Percentiles rank a stretch among this genome's conserved stretches.
Conservation (phyloP, 2,113 vertebrate species). For the Ceuthmochares aereus region DNA sequence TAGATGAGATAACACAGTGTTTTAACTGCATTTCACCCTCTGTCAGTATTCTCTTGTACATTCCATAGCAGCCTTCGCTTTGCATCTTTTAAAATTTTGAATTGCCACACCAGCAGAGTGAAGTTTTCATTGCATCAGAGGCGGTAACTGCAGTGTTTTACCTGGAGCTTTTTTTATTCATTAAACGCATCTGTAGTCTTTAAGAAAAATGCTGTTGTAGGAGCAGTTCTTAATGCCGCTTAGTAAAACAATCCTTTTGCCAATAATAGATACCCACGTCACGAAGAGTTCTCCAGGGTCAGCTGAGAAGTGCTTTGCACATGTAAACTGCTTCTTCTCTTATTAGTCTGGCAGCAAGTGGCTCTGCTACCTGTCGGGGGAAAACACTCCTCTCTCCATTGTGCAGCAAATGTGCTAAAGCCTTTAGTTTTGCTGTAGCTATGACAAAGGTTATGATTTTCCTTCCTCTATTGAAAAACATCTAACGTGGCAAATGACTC, state of each 20-base stretch:
- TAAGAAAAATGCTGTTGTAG: background rate
- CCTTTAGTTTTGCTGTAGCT: background rate
- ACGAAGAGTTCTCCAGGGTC: background rate
- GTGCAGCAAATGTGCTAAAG: background rate
- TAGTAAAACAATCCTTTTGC: background rate
- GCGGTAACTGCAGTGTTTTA: background rate
- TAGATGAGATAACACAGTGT: background rate
- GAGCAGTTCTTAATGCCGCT: background rate
- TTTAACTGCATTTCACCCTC: background rate
- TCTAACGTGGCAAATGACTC: background rate
- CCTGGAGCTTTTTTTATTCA: background rate
- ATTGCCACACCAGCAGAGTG: background rate
- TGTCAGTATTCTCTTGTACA: background rate
- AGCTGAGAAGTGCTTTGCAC: background rate
- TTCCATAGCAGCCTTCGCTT: background rate
- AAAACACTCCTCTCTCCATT: background rate
- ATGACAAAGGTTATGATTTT: background rate
- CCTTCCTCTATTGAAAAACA: background rate
- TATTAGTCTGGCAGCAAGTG: background rate
- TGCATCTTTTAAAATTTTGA: background rate
- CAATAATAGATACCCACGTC: background rate
- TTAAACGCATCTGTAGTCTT: background rate
- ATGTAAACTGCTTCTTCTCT: background rate
- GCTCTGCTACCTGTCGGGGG: background rate
- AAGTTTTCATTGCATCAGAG: conserved; percentile 2